phyloP scores from a whole-genome alignment of 2,888 invertebrate genomes.

The Tinea semifulvella region DNA sequence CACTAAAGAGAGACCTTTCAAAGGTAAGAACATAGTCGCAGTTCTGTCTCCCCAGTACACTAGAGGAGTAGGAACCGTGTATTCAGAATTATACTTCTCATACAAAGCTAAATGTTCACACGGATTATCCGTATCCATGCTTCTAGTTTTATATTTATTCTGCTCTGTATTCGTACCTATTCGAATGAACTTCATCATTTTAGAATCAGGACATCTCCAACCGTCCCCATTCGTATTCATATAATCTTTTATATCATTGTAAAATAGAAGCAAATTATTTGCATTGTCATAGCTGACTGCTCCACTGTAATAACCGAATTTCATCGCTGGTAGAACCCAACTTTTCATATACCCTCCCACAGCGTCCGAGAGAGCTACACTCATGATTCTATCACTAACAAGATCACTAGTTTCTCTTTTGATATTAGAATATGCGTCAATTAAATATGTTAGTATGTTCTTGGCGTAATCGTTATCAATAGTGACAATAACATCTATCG shows the following conservation, averaged over 20 bases:
- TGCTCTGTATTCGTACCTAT: constrained; percentile 29
- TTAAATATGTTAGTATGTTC: constrained; percentile 33
- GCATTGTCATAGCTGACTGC: constrained; percentile 62
- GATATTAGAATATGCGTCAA: constrained; percentile 29
- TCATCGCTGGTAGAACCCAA: constrained; percentile 67
- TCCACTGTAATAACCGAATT: constrained; percentile 70
- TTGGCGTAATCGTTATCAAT: constrained; percentile 32
- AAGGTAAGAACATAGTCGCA: constrained; percentile 69
- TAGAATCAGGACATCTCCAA: constrained; percentile 52
- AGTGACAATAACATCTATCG: constrained; percentile 26
- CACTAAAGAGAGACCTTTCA: constrained; percentile 43
- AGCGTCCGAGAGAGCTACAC: constrained; percentile 51
- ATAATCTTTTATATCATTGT: constrained; percentile 64
- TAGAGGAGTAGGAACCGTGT: constrained; percentile 62
- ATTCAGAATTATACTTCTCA: constrained; percentile 31
- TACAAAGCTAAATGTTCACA: constrained; percentile 39
- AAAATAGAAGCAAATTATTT: constrained; percentile 61
- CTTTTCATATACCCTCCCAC: constrained; percentile 70
- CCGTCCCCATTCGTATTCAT: constrained; percentile 66
- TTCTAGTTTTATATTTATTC: constrained; percentile 22
- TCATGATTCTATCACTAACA: constrained; percentile 31
- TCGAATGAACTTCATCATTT: constrained; percentile 29
- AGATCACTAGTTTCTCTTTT: constrained; percentile 29
- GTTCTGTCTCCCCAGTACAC: constrained; percentile 64
- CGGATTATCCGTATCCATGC: constrained; percentile 22